Evolutionary conservation across 2,113 vertebrate species (phyloP).

Genomic region (Tichodroma muraria): DNA sequence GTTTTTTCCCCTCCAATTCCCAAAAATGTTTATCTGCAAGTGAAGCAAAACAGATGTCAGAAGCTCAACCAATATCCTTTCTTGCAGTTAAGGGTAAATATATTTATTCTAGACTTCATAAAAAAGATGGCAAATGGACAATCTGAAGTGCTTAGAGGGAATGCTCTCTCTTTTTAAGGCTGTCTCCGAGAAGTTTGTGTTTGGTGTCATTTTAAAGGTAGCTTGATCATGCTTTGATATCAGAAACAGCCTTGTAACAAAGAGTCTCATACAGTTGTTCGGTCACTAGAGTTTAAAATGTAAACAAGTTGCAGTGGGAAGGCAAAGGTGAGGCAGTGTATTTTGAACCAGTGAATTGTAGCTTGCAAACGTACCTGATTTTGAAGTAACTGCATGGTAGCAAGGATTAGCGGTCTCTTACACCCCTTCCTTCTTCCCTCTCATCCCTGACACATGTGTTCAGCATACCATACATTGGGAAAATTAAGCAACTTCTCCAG

Average conservation of each 20-base stretch:
- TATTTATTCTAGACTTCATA: not conserved
- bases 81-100: conserved; percentile 39
- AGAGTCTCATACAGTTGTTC: conserved; percentile 34
- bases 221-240: conserved; percentile 57
- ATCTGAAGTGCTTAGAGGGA: not conserved
- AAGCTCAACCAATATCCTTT: not conserved
- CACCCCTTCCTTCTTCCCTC: conserved; percentile 61
- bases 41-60: not conserved
- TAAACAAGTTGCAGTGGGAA: conserved; percentile 74
- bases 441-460: conserved; percentile 57
- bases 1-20: not conserved
- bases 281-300: conserved; percentile 46
- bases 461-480: conserved; percentile 63
- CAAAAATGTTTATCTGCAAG: not conserved
- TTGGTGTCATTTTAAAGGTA: conserved; percentile 56
- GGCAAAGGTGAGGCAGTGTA: conserved; percentile 64
- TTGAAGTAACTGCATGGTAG: conserved; percentile 81
- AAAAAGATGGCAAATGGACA: conserved; percentile 13
- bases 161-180: conserved; percentile 6
- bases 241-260: conserved; percentile 72
- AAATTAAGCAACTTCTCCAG: conserved; percentile 11
- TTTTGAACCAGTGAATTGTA: conserved; percentile 56
- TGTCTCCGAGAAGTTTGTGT: conserved; percentile 50
- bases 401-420: conserved; percentile 76
- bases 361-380: conserved; percentile 55